Conservation (phyloP, 2,888 invertebrate species). For the Lithophane semibrunnea region DNA sequence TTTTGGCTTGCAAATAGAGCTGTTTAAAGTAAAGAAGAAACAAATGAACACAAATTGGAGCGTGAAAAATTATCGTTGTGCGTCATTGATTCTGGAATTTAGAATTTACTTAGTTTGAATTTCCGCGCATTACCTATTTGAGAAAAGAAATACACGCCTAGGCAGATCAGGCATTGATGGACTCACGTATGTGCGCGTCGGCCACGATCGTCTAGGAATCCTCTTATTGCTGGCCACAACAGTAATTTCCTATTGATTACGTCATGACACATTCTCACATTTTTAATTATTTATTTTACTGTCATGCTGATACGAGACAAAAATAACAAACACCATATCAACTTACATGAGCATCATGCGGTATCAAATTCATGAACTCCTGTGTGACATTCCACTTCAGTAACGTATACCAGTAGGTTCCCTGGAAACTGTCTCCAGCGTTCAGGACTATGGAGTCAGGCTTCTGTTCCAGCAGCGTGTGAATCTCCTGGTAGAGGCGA, state of each 20-base stretch:
- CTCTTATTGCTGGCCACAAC: no score
- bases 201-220: no score
- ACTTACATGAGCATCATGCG: slow-evolving; percentile 94
- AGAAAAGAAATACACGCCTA: no score
- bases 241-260: neutral
- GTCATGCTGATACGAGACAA: neutral
- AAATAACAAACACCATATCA: neutral
- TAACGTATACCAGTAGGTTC: slow-evolving; percentile 95
- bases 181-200: no score
- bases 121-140: no score
- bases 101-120: no score
- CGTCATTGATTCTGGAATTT: no score
- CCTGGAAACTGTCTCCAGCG: slow-evolving; percentile 96
- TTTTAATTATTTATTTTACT: neutral
- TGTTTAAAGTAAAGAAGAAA: no score
- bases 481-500: slow-evolving; percentile 91
- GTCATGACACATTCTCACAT: neutral
- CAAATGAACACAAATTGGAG: no score
- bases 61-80: no score
- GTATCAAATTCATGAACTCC: slow-evolving; percentile 93
- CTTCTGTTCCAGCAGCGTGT: slow-evolving; percentile 84
- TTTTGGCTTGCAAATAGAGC: no score
- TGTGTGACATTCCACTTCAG: slow-evolving; percentile 94
- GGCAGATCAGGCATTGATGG: no score
- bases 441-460: slow-evolving; percentile 93